A percentile compares a stretch with the other conserved stretches of the same genome.
Evolutionary conservation across 1,140 invertebrate genomes (phyloP).

Genomic region (Rhagoletis zephyria): DNA sequence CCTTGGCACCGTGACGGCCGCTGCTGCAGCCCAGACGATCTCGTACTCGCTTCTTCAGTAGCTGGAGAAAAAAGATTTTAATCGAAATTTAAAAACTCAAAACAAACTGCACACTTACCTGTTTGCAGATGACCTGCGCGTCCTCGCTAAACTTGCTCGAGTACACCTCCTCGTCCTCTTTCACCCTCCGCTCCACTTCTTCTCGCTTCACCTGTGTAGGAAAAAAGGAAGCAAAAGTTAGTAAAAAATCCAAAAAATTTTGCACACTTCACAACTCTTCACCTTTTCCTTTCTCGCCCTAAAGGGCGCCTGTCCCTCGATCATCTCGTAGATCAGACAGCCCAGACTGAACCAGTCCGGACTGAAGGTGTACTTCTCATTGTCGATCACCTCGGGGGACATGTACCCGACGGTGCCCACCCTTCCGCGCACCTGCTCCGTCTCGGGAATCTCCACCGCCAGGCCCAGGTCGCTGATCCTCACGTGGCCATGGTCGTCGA

Average conservation of each 20-base stretch:
- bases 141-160: constrained; percentile 96
- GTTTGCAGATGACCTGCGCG: constrained; percentile 90
- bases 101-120: constrained; percentile 90
- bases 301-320: constrained; percentile 98
- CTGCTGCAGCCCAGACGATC: constrained; percentile 88
- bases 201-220: no score
- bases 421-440: constrained; percentile 93
- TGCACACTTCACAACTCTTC: no score
- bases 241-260: no score
- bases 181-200: constrained; percentile 96
- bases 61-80: no score
- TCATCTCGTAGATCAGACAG: constrained; percentile 98
- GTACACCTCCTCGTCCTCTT: constrained; percentile 96
- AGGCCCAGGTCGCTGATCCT: constrained; percentile 97
- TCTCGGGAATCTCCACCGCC: constrained; percentile 97
- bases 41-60: no score
- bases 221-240: no score
- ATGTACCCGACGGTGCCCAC: constrained; percentile 94
- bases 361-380: constrained; percentile 97
- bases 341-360: constrained; percentile 99
- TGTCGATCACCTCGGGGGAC: constrained; percentile 96
- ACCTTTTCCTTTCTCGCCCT: constrained; percentile 88
- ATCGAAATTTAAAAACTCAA: no score
- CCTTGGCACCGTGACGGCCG: constrained; percentile 85
- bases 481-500: constrained; percentile 92